Base-by-base conservation (phyloP, 2,113 vertebrate species). In the Danionella cerebrum region DNA sequence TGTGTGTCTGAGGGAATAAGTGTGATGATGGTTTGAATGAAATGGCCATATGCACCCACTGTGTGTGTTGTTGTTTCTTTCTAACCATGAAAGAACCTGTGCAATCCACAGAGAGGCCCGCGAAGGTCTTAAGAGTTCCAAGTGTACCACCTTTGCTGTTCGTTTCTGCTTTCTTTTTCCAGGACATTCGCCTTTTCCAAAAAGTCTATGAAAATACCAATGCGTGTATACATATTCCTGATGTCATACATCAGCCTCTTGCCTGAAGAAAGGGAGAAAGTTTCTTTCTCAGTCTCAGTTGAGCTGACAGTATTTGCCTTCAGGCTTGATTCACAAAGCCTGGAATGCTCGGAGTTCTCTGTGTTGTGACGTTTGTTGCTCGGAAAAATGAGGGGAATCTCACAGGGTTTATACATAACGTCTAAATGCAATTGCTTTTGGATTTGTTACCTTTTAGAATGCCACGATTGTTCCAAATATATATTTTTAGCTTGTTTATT, bases 331-430 rank as follows among this genome's bases (percentile, higher is more conserved):
- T 2, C 41, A 36, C 14, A 6, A 19, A 53, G 3, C 16, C 48
- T 24, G 76, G 68, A 76, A 78, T 70, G 69, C 35, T 47, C 51
- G 0, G 48, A 64, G 65, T 59, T 70, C 33, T 65, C 62, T 51
- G 24, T n/a, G 22, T 11, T 63, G n/a, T 36, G 35, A 14, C 67
- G 64, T 66, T 7, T 36, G 29, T 16, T 16, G 13, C 25, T 29
- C 5, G 27, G 14, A 10, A 77, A 73, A 35, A 83, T 80, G 83
- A 77, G 11, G 73, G 63, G 82, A 84, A 84, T 78, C 77, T 7
- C 42, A 66, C 71, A 77, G 79, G n/a, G 72, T 79, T 72, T 7
- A 42, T 19, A 9, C 33, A 25, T n/a, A 45, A 53, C 9, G 42
- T 12, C 25, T 11, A 2, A 36, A 62, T 31, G 27, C 19, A 27